A percentile compares a stretch with the other conserved stretches of the same genome.
These are phyloP conservation scores for Trematomus bernacchii DNA, from an alignment of 2,797 vertebrate genomes.

Conservation along the genomic window DNA sequence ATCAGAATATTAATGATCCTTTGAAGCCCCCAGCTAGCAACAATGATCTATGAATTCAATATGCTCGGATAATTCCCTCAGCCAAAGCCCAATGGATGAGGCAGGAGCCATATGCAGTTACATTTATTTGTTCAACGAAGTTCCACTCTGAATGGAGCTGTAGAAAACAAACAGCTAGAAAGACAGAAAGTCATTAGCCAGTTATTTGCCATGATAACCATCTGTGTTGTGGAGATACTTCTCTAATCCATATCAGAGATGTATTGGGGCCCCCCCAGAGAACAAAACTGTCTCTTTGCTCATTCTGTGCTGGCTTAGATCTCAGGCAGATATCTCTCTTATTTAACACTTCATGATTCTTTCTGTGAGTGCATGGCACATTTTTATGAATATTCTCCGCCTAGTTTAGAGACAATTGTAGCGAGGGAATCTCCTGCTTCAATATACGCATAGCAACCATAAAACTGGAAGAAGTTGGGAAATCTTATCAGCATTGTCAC, in stretches of 20 bases:
- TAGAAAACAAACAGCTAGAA: conserved; percentile 49
- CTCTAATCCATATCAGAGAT: conserved; percentile 49
- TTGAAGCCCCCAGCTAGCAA: conserved; percentile 74
- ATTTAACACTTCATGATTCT: conserved; percentile 56
- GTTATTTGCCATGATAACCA: conserved; percentile 58
- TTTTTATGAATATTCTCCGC: conserved; percentile 26
- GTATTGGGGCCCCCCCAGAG: conserved; percentile 31
- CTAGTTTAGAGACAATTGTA: conserved; percentile 29
- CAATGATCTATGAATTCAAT: conserved; percentile 83
- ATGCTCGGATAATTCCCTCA: conserved; percentile 71
- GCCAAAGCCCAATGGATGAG: conserved; percentile 64
- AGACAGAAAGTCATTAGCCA: conserved; percentile 63
- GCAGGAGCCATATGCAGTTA: conserved; percentile 56
- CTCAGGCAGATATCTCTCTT: conserved; percentile 50
- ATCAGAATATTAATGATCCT: conserved; percentile 80
- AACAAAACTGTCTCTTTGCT: conserved; percentile 40
- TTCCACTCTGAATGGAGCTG: conserved; percentile 47
- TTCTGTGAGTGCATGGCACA: conserved; percentile 22
- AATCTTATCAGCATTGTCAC: conserved; percentile 5
- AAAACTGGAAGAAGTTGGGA: conserved; percentile 17
- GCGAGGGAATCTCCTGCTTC: conserved; percentile 8
- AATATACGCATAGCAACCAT: conserved; percentile 11
- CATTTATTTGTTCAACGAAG: conserved; percentile 76
- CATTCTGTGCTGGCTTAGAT: conserved; percentile 43
- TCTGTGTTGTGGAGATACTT: conserved; percentile 51